A percentile compares a stretch with the other conserved stretches of the same genome.
Conservation (phyloP, 1,140 invertebrate genomes). For the Triops cancriformis region DNA sequence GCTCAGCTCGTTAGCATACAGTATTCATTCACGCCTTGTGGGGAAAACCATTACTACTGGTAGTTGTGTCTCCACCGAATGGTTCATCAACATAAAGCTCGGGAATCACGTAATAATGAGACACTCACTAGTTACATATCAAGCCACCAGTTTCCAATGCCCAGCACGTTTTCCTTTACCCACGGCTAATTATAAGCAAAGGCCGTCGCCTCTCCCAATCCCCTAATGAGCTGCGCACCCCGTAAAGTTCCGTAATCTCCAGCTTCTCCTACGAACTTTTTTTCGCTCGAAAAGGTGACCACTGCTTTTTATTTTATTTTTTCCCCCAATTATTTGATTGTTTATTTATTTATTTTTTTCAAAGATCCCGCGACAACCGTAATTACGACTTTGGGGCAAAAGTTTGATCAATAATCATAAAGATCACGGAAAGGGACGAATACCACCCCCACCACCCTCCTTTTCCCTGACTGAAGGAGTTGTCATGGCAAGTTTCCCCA, state of each 20-base stretch:
- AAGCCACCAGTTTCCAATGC: not conserved
- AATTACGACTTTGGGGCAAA: not conserved
- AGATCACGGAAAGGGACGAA: not conserved
- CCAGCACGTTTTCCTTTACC: not conserved
- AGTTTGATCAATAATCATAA: slow-evolving; percentile 1
- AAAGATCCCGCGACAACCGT: not conserved
- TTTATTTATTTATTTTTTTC: not conserved
- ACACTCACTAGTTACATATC: not conserved
- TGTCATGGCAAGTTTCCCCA: not conserved
- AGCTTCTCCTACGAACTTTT: not conserved
- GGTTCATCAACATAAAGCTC: not conserved
- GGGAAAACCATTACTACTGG: not conserved
- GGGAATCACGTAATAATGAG: not conserved
- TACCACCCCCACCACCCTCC: not conserved
- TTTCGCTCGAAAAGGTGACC: not conserved
- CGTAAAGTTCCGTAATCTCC: not conserved
- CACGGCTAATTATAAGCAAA: not conserved
- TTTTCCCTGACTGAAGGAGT: not conserved
- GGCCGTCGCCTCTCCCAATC: not conserved
- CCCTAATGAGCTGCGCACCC: not conserved
- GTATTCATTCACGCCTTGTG: not conserved
- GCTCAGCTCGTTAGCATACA: not conserved
- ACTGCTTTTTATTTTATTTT: too few relatives aligned
- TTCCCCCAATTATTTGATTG: too few relatives aligned
- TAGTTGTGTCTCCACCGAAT: not conserved